A percentile compares a stretch with the other conserved stretches of the same genome.
Conservation (phyloP, 2,113 vertebrate species). For the Dasyurus viverrinus region DNA sequence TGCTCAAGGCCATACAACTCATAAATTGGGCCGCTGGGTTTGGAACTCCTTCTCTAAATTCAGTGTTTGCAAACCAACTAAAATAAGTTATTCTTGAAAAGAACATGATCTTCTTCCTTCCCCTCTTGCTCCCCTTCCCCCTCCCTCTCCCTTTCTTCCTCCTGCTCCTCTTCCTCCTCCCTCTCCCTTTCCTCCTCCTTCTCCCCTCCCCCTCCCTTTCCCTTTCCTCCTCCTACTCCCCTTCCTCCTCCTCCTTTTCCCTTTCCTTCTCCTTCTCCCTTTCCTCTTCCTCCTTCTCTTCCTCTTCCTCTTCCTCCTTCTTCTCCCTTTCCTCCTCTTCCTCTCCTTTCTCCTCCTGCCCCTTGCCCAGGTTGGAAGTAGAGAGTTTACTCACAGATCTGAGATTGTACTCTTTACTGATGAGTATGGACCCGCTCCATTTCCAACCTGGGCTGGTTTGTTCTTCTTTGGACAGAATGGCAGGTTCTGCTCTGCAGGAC, state of each 20-base stretch:
- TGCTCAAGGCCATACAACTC: not conserved
- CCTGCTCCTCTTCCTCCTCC: no score
- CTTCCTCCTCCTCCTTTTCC: no score
- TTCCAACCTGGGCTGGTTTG: not conserved
- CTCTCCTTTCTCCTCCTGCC: not conserved
- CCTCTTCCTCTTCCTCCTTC: no score
- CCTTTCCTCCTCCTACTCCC: no score
- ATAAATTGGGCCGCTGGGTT: not conserved
- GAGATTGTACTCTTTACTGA: not conserved
- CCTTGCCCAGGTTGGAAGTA: not conserved
- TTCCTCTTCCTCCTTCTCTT: no score
- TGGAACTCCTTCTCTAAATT: not conserved
- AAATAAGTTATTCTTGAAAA: not conserved
- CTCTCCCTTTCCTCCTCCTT: no score
- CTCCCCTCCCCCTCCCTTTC: no score
- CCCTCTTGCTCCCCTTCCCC: not conserved
- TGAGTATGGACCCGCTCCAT: not conserved
- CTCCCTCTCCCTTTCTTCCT: no score
- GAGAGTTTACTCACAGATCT: not conserved
- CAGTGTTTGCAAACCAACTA: not conserved
- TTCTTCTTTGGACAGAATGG: not conserved
- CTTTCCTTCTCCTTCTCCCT: no score
- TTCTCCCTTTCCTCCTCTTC: no score
- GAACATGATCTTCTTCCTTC: not conserved
- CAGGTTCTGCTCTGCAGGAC: not conserved